Evolutionary conservation across 2,113 vertebrate genomes (phyloP).

Genomic region (Oreochromis niloticus): DNA sequence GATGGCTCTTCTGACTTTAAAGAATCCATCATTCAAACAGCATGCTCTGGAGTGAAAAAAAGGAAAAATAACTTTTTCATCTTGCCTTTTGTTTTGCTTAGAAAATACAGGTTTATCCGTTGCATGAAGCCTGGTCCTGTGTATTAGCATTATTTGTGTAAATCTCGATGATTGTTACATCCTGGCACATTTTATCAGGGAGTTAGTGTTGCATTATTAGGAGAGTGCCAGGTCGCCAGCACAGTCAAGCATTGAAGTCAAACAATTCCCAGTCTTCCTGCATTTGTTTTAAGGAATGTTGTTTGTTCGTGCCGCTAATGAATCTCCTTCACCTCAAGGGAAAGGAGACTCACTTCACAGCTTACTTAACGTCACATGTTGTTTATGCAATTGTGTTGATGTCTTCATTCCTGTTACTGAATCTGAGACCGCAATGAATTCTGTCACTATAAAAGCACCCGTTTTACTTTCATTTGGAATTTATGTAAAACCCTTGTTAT

Average conservation of each 20-base stretch:
- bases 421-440: not conserved
- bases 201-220: not conserved
- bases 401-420: not conserved
- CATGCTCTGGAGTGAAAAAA: constrained; percentile 24
- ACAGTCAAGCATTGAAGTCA: not conserved
- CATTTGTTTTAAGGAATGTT: constrained; percentile 68
- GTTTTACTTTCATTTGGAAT: not conserved
- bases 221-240: not conserved
- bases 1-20: constrained; percentile 1
- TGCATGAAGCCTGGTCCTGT: not conserved
- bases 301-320: constrained; percentile 21
- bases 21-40: constrained; percentile 25
- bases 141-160: not conserved
- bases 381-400: not conserved
- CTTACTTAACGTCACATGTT: not conserved
- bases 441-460: not conserved
- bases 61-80: not conserved
- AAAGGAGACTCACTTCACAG: not conserved
- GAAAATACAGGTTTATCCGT: not conserved
- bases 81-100: not conserved
- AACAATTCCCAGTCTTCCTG: constrained; percentile 60
- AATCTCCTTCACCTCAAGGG: not conserved
- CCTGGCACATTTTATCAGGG: not conserved
- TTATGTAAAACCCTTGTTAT: not conserved
- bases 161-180: not conserved